Base-by-base conservation (phyloP, 2,113 vertebrate genomes). In the Perca flavescens region DNA sequence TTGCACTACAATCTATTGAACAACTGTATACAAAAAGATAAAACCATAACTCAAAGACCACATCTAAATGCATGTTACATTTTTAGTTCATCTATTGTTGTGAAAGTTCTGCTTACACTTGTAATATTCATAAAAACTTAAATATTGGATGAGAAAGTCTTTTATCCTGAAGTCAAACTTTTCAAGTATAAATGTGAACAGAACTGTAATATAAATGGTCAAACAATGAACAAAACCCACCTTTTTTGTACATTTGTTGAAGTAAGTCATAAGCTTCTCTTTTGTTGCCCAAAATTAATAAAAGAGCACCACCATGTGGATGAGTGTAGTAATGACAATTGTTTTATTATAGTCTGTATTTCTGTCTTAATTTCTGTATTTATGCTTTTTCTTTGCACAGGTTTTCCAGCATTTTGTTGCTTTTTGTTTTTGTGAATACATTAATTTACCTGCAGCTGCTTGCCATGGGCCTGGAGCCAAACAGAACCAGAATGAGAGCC, bases 221-320 rank as follows among this genome's bases (percentile, higher is more conserved):
- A 21, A n/a, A 73, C 3, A 31, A 31, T 53, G 21, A 62, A 74
- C 1, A 49, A 8, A 43, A 43, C 10, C 2, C 50, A 53, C 10
- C 21, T 6, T 21, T 36, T 56, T 16, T 49, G 34, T 19, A 49
- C 6, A 5, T 61, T 61, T 47, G 9, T 65, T 28, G 16, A 56
- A n/a, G 50, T 2, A 49, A 53, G 4, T 13, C 16, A n/a, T 25
- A 0, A 62, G n/a, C 7, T 0, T 11, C 12, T 28, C 9, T 34
- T 47, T n/a, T 25, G 40, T 28, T 69, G 19, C 2, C 4, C 47
- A 85, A 82, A 64, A 12, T 0, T 77, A 49, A 64, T 85, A 4
- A 52, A 65, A 88, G 64, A 79, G 19, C 80, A 2, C 86, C 88
- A 82, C 68, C 79, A 0, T 56, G 89, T 92, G 93, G 89, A 78